Evolutionary conservation across 2,113 vertebrate genomes (phyloP).

Genomic region (Megaleporinus macrocephalus): DNA sequence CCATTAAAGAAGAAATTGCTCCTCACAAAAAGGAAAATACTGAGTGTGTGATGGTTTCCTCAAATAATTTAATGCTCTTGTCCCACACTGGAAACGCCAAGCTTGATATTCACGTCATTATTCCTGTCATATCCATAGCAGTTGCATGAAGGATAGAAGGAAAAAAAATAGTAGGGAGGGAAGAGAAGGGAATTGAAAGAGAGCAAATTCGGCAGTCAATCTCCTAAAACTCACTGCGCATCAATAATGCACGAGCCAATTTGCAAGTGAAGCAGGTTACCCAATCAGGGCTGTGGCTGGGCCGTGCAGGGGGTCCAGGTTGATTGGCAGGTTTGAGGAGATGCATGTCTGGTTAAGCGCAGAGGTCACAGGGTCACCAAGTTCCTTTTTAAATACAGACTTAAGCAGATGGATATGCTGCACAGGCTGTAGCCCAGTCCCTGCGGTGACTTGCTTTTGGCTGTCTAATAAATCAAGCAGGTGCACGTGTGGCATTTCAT

Average conservation of each 20-base stretch:
- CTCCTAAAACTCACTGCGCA: not conserved
- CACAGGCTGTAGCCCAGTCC: slow-evolving; percentile 24
- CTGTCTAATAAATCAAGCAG: slow-evolving; percentile 53
- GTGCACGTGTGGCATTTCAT: slow-evolving; percentile 38
- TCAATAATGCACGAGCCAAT: slow-evolving; percentile 38
- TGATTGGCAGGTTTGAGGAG: slow-evolving; percentile 53
- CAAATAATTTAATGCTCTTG: too few relatives aligned
- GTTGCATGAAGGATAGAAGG: too few relatives aligned
- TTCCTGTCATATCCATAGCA: too few relatives aligned
- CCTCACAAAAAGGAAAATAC: too few relatives aligned
- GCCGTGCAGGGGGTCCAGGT: slow-evolving; percentile 15
- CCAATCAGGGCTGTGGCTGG: slow-evolving; percentile 35
- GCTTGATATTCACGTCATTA: too few relatives aligned
- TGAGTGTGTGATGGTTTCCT: too few relatives aligned
- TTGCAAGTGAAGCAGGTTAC: slow-evolving; percentile 48
- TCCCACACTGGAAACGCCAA: too few relatives aligned
- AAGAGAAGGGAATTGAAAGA: not conserved
- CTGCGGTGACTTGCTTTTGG: slow-evolving; percentile 45
- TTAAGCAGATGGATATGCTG: slow-evolving; percentile 33
- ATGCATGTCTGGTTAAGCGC: slow-evolving; percentile 24
- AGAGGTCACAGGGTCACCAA: not conserved
- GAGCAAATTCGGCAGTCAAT: not conserved
- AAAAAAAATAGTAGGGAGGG: not conserved
- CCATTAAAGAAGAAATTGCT: too few relatives aligned
- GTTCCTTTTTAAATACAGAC: slow-evolving; percentile 26